Conservation (phyloP, 2,797 vertebrate species). For the Trachops cirrhosus region DNA sequence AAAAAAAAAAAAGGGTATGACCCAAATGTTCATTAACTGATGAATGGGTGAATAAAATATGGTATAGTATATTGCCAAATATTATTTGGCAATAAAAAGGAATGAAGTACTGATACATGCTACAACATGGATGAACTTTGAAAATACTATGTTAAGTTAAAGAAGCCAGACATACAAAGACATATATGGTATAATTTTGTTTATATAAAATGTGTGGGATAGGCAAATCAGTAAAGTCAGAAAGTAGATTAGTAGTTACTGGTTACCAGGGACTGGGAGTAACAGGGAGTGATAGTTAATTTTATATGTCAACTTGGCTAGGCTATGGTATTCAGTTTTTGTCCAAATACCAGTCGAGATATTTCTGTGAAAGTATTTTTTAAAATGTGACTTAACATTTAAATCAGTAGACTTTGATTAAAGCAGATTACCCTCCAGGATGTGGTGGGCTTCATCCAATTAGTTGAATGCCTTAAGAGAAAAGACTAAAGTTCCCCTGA, state of each 20-base stretch:
- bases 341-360: not conserved
- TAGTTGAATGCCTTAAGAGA: not conserved
- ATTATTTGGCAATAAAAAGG: not conserved
- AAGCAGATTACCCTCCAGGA: not conserved
- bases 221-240: not conserved
- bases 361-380: constrained; percentile 31
- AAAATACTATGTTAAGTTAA: not conserved
- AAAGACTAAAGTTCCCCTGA: not conserved
- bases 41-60: constrained; percentile 21
- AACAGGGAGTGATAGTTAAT: not conserved
- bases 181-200: not conserved
- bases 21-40: not conserved
- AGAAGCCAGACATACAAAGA: not conserved
- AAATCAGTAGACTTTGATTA: not conserved
- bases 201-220: not conserved
- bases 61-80: not conserved
- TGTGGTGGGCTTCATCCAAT: not conserved
- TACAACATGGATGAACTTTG: not conserved
- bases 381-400: not conserved
- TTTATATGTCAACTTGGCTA: constrained; percentile 14
- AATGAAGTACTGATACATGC: not conserved
- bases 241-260: not conserved
- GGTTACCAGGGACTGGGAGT: not conserved
- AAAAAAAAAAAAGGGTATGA: not conserved
- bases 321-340: not conserved